Evolutionary conservation across 1,140 invertebrate genomes (phyloP).

Genomic region (Glossosoma conforme): DNA sequence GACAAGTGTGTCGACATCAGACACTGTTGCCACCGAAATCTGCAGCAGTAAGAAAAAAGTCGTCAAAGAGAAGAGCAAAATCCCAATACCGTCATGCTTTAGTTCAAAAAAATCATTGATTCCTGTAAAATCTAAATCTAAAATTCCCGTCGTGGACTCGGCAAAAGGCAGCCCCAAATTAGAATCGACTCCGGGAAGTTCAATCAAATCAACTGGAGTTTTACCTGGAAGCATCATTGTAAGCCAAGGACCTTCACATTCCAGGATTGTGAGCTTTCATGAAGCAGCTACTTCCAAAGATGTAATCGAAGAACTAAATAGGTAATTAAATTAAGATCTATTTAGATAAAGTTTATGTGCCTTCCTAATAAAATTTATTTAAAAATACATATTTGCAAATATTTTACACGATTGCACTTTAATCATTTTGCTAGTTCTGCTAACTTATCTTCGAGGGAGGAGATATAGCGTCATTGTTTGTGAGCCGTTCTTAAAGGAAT

Average conservation of each 20-base stretch:
- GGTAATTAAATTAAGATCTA: too few species aligned
- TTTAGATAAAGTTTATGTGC: too few species aligned
- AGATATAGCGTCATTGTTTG: too few species aligned
- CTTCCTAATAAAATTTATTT: too few species aligned
- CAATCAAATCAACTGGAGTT: conserved; percentile 35
- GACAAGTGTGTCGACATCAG: conserved; percentile 59
- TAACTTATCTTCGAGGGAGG: too few species aligned
- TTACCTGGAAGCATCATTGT: conserved; percentile 30
- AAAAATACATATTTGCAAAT: too few species aligned
- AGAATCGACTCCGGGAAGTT: conserved; percentile 33
- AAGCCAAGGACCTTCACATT: conserved; percentile 41
- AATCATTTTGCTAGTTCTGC: too few species aligned
- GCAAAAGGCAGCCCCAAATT: not conserved
- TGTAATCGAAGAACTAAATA: conserved; percentile 69
- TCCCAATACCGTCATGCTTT: conserved; percentile 34
- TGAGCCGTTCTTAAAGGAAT: too few species aligned
- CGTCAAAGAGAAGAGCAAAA: conserved; percentile 42
- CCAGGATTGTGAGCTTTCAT: conserved; percentile 57
- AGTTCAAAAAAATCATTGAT: conserved; percentile 25
- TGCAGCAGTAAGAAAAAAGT: conserved; percentile 47
- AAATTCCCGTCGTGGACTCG: conserved; percentile 8
- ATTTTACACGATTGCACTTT: too few species aligned
- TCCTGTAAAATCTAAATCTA: conserved; percentile 22
- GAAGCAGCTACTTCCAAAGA: conserved; percentile 68
- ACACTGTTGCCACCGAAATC: conserved; percentile 59